Base-by-base conservation (phyloP, 2,888 invertebrate species). In the Periphyllus acericola region DNA sequence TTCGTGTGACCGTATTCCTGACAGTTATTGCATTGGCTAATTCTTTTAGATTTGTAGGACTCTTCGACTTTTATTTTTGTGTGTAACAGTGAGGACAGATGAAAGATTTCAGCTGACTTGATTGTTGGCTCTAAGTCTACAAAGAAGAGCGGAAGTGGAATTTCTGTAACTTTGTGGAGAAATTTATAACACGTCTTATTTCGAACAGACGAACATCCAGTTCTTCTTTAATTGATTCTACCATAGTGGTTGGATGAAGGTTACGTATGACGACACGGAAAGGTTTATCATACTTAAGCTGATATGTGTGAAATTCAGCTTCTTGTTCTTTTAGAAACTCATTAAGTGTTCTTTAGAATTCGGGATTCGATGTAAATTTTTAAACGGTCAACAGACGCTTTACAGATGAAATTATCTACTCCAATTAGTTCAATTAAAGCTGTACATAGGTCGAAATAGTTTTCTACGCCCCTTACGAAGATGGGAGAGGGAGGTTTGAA, bases 81-180 rank as follows among this genome's bases (percentile, higher is more conserved):
- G 32, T 79, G 55, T 8, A 79, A 32, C 19, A 34, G 36, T 32
- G 79, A 79, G 55, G 55, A 32, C 14, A 79, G 79, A 8, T 79
- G 34, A 55, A 79, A 76, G 0, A 76, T 46, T 46, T 75, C 75
- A 4, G 2, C 21, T n/a, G 76, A 76, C 40, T 76, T 46, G 76
- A 46, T 40, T 46, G 40, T n/a, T 76, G 76, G 76, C n/a, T 76
- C 46, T n/a, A 46, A n/a, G n/a, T 46, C 46, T 21, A 76, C n/a
- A n/a, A 76, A 76, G 29, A 76, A 76, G 46, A 76, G 76, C 8
- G 46, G 76, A n/a, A 76, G 76, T n/a, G 46, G 76, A n/a, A 46
- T 25, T 76, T 76, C n/a, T 25, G 76, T 46, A 5, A 9, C 46
- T n/a, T 76, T 76, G 46, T 76, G 76, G 3, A 76, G 76, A 9